These are phyloP conservation scores for Sebastes oblongus DNA, from an alignment of 2,797 vertebrate species.

Conservation along the genomic window DNA sequence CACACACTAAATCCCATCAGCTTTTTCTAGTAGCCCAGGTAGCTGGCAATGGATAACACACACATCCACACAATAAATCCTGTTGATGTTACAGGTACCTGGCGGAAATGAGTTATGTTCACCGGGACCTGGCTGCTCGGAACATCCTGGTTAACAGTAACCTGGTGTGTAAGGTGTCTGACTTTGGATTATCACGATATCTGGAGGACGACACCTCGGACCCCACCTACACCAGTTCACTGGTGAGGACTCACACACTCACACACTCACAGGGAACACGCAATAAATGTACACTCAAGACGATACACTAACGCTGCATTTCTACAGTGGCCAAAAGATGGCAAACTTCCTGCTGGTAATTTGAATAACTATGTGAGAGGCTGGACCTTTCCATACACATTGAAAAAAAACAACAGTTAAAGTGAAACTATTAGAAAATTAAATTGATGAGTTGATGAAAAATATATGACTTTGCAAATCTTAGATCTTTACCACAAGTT, in stretches of 20 bases:
- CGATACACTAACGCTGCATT: background rate
- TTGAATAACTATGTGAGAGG: background rate
- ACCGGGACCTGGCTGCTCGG: slow-evolving; percentile 92
- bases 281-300: background rate
- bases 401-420: background rate
- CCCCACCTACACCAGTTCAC: slow-evolving; percentile 77
- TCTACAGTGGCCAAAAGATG: background rate
- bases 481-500: no score
- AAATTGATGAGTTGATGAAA: background rate
- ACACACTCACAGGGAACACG: background rate
- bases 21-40: slow-evolving; percentile 40
- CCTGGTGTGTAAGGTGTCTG: slow-evolving; percentile 94
- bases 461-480: no score
- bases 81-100: slow-evolving; percentile 85
- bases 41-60: slow-evolving; percentile 54
- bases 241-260: slow-evolving; percentile 59
- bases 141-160: slow-evolving; percentile 97
- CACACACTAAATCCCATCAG: slow-evolving; percentile 51
- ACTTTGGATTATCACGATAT: slow-evolving; percentile 89
- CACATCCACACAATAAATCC: slow-evolving; percentile 38
- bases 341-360: background rate
- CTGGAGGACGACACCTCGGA: slow-evolving; percentile 75
- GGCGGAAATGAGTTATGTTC: slow-evolving; percentile 94
- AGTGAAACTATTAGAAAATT: background rate
- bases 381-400: background rate